Evolutionary conservation across 2,888 invertebrate species (phyloP).

Genomic region (Ametastegia equiseti): DNA sequence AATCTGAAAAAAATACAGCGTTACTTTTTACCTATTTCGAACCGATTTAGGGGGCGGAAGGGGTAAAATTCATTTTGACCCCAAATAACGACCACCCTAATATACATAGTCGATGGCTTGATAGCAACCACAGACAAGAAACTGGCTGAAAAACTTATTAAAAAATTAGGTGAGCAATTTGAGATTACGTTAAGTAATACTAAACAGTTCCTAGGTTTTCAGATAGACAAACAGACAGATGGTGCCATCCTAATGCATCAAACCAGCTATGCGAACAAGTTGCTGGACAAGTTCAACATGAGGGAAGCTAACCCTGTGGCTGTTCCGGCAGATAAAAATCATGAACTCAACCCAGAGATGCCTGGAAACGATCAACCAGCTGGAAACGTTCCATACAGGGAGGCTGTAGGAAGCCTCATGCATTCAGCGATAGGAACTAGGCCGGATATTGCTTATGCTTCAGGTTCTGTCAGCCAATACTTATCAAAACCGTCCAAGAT

Average conservation of each 20-base stretch:
- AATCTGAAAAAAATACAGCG: too few species aligned
- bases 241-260: constrained; percentile 53
- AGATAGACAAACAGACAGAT: constrained; percentile 53
- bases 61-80: too few species aligned
- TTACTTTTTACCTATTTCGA: too few species aligned
- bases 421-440: not conserved
- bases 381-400: not conserved
- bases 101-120: constrained; percentile 68
- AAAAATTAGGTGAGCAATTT: constrained; percentile 46
- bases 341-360: constrained; percentile 1
- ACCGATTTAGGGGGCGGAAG: too few species aligned
- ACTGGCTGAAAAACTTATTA: constrained; percentile 53
- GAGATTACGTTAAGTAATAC: constrained; percentile 50
- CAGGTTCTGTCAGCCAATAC: not conserved
- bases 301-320: constrained; percentile 56
- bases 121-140: constrained; percentile 53
- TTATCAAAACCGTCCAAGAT: not conserved
- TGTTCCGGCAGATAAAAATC: constrained; percentile 53
- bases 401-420: not conserved
- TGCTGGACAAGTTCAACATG: constrained; percentile 52
- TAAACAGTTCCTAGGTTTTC: constrained; percentile 55
- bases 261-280: constrained; percentile 43
- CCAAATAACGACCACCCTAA: too few species aligned
- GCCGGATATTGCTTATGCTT: not conserved
- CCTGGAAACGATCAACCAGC: not conserved